Base-by-base conservation (phyloP, 2,888 invertebrate genomes). In the Caenorhabditis japonica region DNA sequence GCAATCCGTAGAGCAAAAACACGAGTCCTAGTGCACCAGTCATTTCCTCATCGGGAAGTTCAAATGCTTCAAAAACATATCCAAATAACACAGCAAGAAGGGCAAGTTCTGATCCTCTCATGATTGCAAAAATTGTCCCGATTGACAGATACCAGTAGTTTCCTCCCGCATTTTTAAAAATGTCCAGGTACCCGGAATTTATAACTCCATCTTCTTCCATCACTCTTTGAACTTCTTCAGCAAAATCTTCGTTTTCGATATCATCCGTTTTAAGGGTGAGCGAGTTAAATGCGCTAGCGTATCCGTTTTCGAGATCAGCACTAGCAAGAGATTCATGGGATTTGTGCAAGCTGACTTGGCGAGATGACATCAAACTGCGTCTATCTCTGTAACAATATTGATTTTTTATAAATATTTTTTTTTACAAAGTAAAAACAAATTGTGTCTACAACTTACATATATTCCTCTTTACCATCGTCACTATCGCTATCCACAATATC, bases 81-180 rank as follows among this genome's bases (percentile, higher is more conserved):
- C 70, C 70, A 30, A 76, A 75, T 17, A 89, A 87, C 25, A 89
- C 81, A 33, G 89, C 88, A 79, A 89, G 88, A 3, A 88, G 84
- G 1, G 89, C 89, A 80, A 89, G 87, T 12, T 88, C 84, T 17
- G 87, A 86, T 13, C 90, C 90, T 69, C 88, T 88, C 30, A 89
- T 70, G 10, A 88, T 46, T 8, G 77, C 73, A 15, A 62, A 66
- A 44, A 82, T 30, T 4, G 75, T 52, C n/a, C 80, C 82, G 17
- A 70, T 19, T 1, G 51, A 36, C 38, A 84, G 49, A 23, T 66
- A 70, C 36, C 25, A 39, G 53, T 82, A 80, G 52, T 81, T 74
- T 30, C 78, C 78, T 21, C 60, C 15, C 0, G 72, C 71, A 39
- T 76, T 61, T 58, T 72, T 76, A 55, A 72, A 69, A 27, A 76